These are phyloP conservation scores for Drosophila trapezifrons DNA, from an alignment of 1,140 invertebrate species.

Conservation along the genomic window DNA sequence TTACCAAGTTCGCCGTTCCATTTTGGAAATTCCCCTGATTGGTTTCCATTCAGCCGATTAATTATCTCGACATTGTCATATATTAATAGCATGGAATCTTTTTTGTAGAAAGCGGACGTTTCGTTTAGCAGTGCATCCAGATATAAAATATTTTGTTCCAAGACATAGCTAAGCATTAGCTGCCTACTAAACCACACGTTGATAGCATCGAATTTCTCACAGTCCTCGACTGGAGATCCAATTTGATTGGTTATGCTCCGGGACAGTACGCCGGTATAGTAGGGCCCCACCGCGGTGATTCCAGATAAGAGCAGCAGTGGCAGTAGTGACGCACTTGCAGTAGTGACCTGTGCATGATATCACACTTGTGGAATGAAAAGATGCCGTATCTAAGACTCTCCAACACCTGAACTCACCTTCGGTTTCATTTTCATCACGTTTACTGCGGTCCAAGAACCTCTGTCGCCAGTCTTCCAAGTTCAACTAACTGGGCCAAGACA, in stretches of 20 bases:
- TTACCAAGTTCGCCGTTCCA: slow-evolving; percentile 27
- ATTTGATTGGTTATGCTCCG: background rate
- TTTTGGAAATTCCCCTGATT: background rate
- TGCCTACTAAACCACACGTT: slow-evolving; percentile 45
- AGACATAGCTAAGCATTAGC: background rate
- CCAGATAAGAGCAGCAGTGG: slow-evolving; percentile 36
- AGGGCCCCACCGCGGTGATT: slow-evolving; percentile 1
- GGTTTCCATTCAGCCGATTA: background rate
- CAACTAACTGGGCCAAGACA: slow-evolving; percentile 53
- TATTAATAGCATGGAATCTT: slow-evolving; percentile 14
- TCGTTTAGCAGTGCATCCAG: background rate
- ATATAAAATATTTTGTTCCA: background rate
- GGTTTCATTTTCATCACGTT: slow-evolving; percentile 30
- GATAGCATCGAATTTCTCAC: slow-evolving; percentile 19
- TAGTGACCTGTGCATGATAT: slow-evolving; percentile 23
- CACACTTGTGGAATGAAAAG: background rate
- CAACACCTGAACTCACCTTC: slow-evolving; percentile 38
- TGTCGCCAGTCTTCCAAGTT: slow-evolving; percentile 17
- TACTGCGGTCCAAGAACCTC: slow-evolving; percentile 38
- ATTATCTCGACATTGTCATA: slow-evolving; percentile 16
- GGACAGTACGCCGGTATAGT: background rate
- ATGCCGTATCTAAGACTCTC: background rate
- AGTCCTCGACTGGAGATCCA: background rate
- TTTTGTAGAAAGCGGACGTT: slow-evolving; percentile 43
- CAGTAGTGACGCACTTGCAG: slow-evolving; percentile 35